Percentiles rank a stretch among this genome's conserved stretches.
phyloP scores from a whole-genome alignment of 2,113 vertebrate species.

The Lagopus leucura region DNA sequence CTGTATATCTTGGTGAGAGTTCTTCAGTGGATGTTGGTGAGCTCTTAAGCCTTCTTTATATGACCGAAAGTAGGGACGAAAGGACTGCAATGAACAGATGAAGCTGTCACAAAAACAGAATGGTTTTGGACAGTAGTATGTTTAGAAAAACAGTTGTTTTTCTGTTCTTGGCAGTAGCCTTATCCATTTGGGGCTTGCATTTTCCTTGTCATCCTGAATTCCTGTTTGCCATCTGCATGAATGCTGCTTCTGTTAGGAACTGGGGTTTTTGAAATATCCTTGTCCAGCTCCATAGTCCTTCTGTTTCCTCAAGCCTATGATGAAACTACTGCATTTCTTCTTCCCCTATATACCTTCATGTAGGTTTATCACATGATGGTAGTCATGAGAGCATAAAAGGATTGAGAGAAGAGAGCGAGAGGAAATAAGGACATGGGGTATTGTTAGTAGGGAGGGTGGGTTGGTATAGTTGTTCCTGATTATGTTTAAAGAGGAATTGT shows the following conservation, averaged over 20 bases:
- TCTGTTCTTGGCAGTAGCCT: background rate
- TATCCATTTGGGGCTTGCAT: background rate
- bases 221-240: background rate
- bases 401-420: background rate
- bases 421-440: slow-evolving; percentile 36
- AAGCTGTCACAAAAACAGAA: background rate
- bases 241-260: background rate
- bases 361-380: background rate
- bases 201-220: background rate
- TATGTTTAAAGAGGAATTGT: slow-evolving; percentile 65
- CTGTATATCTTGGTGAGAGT: background rate
- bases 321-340: background rate
- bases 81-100: background rate
- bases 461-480: slow-evolving; percentile 42
- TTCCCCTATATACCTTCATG: background rate
- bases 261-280: background rate
- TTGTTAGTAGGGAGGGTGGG: background rate
- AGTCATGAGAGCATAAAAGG: slow-evolving; percentile 11
- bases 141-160: background rate
- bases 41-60: background rate
- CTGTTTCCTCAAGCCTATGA: background rate
- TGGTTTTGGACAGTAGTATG: background rate
- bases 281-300: background rate
- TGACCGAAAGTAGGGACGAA: background rate
- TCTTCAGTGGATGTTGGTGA: background rate